Percentiles rank a stretch among this genome's conserved stretches.
phyloP scores from a whole-genome alignment of 2,888 invertebrate genomes.

The Sialis lutaria region DNA sequence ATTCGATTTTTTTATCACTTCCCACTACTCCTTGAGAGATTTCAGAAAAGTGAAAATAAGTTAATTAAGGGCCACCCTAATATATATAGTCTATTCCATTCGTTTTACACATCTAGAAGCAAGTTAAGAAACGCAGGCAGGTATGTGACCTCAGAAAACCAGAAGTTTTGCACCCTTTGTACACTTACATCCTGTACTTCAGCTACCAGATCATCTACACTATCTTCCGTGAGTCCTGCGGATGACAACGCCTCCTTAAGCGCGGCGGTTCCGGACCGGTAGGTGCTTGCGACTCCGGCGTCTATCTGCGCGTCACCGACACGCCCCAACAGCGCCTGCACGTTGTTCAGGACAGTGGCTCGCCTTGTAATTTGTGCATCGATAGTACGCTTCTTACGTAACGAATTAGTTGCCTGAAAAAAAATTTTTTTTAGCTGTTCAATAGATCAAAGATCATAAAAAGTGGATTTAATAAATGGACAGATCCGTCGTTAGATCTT shows the following conservation, averaged over 20 bases:
- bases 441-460: too few relatives aligned
- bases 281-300: slow-evolving; percentile 36
- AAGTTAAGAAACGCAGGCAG: too few relatives aligned
- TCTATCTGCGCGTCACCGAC: slow-evolving; percentile 39
- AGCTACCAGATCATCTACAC: slow-evolving; percentile 52
- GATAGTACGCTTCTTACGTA: slow-evolving; percentile 41
- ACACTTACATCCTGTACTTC: slow-evolving; percentile 47
- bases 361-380: slow-evolving; percentile 36
- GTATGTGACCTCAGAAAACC: too few relatives aligned
- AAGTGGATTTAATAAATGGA: too few relatives aligned
- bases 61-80: too few relatives aligned
- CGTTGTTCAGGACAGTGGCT: slow-evolving; percentile 35
- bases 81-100: too few relatives aligned
- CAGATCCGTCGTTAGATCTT: too few relatives aligned
- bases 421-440: not conserved
- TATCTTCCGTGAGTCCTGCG: slow-evolving; percentile 46
- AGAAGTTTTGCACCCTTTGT: too few relatives aligned
- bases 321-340: slow-evolving; percentile 36
- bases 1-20: too few relatives aligned
- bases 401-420: slow-evolving; percentile 38
- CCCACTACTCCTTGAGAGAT: too few relatives aligned
- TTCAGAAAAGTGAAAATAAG: too few relatives aligned
- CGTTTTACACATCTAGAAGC: too few relatives aligned
- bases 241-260: slow-evolving; percentile 45
- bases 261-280: slow-evolving; percentile 47